These are phyloP conservation scores for Drosophila kikkawai DNA, from an alignment of 1,140 invertebrate species.

Conservation along the genomic window DNA sequence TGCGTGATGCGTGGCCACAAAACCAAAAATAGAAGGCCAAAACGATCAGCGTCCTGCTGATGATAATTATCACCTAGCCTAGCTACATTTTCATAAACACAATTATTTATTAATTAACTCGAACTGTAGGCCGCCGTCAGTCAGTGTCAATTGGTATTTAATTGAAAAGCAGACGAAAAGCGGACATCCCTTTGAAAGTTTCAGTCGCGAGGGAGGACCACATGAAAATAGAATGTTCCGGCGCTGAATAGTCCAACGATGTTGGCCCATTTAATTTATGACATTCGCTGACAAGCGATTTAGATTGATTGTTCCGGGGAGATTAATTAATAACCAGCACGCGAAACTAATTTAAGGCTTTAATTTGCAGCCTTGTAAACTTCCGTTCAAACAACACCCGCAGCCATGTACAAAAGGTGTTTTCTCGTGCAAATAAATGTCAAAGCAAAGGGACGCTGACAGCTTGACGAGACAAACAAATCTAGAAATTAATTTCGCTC, in stretches of 20 bases:
- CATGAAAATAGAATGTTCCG: constrained; percentile 2
- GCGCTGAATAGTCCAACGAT: constrained; percentile 14
- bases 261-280: constrained; percentile 50
- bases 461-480: constrained; percentile 43
- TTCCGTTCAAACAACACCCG: constrained; percentile 40
- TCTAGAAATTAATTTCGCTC: constrained; percentile 70
- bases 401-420: constrained; percentile 53
- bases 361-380: constrained; percentile 23
- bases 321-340: constrained; percentile 79
- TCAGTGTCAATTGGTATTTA: constrained; percentile 54
- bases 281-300: constrained; percentile 72
- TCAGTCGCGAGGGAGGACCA: constrained; percentile 2
- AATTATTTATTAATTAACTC: constrained; percentile 78
- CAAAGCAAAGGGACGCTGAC: constrained; percentile 36
- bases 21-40: constrained; percentile 26
- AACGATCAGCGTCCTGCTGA: constrained; percentile 6
- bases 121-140: constrained; percentile 28
- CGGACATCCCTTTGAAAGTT: constrained; percentile 59
- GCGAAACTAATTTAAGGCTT: constrained; percentile 63
- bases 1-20: constrained; percentile 52
- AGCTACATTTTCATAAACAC: constrained; percentile 71
- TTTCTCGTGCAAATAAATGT: constrained; percentile 50
- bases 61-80: constrained; percentile 58
- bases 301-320: constrained; percentile 69
- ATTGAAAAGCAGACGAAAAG: constrained; percentile 32